Evolutionary conservation across 2,797 vertebrate species (phyloP), one percentile per base, ranked within the genome.

Genomic region (Scarus forsteni): DNA sequence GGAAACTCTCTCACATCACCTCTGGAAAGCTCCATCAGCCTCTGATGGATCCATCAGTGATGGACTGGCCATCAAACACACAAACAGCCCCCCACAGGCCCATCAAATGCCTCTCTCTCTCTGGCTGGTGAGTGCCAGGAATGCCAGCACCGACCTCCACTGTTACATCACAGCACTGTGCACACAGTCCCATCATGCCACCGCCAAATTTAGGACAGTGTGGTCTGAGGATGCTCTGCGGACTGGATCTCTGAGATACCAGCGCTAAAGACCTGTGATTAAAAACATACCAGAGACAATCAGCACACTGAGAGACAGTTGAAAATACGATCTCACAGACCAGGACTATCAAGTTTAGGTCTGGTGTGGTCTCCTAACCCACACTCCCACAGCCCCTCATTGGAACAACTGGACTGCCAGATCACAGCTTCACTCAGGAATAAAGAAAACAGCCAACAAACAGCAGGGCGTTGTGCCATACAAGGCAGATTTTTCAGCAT

Each of bases 221-320:
- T 42, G 56, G 59, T 71, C 46, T 68, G 77, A 2, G 15, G 66
- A 64, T 40, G 39, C 70, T 56, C 56, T 65, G 70, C 46, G 51
- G 46, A 59, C 54, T 42, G 64, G 60, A 34, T 55, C 67, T 49
- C 57, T 49, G 18, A 19, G 40, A 68, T 58, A 60, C 55, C 39
- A 44, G 46, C 49, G 54, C 10, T 59, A 43, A 27, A 55, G 71
- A 50, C 52, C 60, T 49, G 49, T 65, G 57, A n/a, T 75, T 71
- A 18, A 65, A n/a, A 60, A 46, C 55, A 46, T 59, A 35, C 65
- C 39, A 66, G 58, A 76, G 53, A 70, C 63, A 18, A 63, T 70
- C 50, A 60, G 61, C 62, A 34, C 60, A 60, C 57, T 15, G 27
- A 45, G 55, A 14, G 10, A 4, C 11, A 45, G 15, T 27, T 27